These are phyloP conservation scores for Cephalopterus ornatus DNA, from an alignment of 2,113 vertebrate genomes.

Conservation along the genomic window DNA sequence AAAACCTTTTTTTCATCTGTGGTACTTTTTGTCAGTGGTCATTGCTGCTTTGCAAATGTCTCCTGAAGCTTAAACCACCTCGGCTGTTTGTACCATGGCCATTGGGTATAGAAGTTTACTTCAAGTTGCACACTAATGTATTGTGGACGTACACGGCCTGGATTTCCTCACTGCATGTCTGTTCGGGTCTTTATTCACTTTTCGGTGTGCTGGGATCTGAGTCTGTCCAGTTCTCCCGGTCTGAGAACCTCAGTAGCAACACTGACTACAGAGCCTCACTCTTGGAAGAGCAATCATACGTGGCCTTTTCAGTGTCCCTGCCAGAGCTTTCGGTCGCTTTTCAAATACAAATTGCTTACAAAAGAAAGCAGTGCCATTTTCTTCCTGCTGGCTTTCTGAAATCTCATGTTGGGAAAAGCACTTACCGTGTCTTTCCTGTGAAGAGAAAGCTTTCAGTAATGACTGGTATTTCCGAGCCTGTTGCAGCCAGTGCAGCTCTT, in stretches of 20 bases:
- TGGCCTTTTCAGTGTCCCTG: background rate
- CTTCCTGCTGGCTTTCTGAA: background rate
- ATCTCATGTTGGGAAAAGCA: conserved; percentile 3
- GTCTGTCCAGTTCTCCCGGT: background rate
- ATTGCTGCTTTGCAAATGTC: rapidly evolving
- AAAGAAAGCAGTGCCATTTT: conserved; percentile 3
- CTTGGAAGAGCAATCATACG: background rate
- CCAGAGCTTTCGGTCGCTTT: background rate
- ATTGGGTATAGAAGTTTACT: background rate
- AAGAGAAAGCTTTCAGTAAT: background rate
- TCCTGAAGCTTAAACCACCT: background rate
- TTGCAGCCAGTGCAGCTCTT: background rate
- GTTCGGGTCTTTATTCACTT: background rate
- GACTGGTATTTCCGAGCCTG: background rate
- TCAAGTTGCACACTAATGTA: background rate
- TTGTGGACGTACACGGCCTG: background rate
- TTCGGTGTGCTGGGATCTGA: background rate
- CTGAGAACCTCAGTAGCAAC: background rate
- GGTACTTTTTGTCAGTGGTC: background rate
- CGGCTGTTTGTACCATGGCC: background rate
- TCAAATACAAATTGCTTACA: background rate
- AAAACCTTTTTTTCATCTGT: background rate
- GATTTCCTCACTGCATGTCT: background rate
- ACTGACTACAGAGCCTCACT: background rate
- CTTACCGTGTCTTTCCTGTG: background rate